Evolutionary conservation across 92 coral and sea anemone species (phyloP).

Genomic region (Palythoa grandiflora): DNA sequence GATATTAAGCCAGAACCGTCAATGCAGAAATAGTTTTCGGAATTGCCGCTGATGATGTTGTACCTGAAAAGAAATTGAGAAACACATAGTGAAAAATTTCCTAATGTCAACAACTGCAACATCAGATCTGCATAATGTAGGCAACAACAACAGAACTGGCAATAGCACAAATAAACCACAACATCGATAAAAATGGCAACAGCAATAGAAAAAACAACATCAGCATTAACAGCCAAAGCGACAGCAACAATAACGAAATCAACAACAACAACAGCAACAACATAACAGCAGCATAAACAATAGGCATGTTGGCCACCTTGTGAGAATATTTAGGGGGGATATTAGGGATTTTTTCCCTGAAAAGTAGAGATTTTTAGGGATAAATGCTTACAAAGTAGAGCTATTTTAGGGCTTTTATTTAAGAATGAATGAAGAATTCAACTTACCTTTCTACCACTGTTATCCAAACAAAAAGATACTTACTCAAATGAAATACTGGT

Average conservation of each 20-base stretch:
- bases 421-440: too few relatives aligned
- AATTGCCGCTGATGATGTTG: constrained; percentile 69
- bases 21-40: constrained; percentile 76
- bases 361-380: too few relatives aligned
- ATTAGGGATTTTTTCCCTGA: too few relatives aligned
- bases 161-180: background rate
- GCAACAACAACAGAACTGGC: background rate
- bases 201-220: background rate
- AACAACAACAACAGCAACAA: background rate
- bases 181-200: too few relatives aligned
- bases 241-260: background rate
- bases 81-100: background rate
- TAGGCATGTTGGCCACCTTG: too few relatives aligned
- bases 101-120: background rate
- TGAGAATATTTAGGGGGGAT: too few relatives aligned
- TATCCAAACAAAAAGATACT: too few relatives aligned
- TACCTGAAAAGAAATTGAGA: constrained; percentile 52
- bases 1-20: constrained; percentile 71
- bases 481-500: too few relatives aligned
- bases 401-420: too few relatives aligned
- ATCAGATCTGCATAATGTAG: background rate
- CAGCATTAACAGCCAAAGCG: background rate
- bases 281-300: background rate
- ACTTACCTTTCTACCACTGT: too few relatives aligned
- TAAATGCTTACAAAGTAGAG: too few relatives aligned